Base-by-base conservation (phyloP, 2,797 vertebrate species). In the Enteromius thamalakanensis region DNA sequence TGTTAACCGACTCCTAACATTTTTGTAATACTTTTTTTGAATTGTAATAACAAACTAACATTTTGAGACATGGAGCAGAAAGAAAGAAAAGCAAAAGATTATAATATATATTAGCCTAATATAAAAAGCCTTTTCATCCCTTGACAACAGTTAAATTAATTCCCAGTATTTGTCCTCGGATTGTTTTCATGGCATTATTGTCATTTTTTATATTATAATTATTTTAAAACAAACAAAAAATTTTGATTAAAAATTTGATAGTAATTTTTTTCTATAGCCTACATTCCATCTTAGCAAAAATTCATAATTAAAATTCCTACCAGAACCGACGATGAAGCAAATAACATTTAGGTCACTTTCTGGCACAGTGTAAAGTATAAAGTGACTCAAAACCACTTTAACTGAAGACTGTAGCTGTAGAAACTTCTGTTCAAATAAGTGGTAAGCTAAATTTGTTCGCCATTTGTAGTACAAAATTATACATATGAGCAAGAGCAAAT, bases 381-480 rank as follows among this genome's bases (percentile, higher is more conserved):
- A 69, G 76, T 53, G 79, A 77, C 53, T 71, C 62, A 49, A 81
- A 81, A 76, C 72, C 79, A 77, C 84, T 62, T 76, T 45, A 37
- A 76, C 14, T 58, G 8, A 76, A 80, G 62, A 49, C 71, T 26
- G 3, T 29, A 55, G 17, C 64, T 12, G 6, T 60, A 29, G 23
- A 83, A 75, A 84, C 69, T 58, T 75, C 76, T 80, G 76, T 26
- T 79, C 32, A 62, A 64, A 84, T 34, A 53, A 19, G 60, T 1
- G 62, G 49, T 68, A 45, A 58, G 70, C 78, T 85, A 68, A 70
- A 62, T 85, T 64, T 81, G 29, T 82, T 72, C 23, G n/a, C 29
- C 42, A 47, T 51, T 8, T 55, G 23, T 14, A 75, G 15, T 14
- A 53, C 23, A 58, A 58, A 74, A 45, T 45, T 23, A 55, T 29